Conservation (phyloP, 1,140 invertebrate genomes). For the Homarus americanus region DNA sequence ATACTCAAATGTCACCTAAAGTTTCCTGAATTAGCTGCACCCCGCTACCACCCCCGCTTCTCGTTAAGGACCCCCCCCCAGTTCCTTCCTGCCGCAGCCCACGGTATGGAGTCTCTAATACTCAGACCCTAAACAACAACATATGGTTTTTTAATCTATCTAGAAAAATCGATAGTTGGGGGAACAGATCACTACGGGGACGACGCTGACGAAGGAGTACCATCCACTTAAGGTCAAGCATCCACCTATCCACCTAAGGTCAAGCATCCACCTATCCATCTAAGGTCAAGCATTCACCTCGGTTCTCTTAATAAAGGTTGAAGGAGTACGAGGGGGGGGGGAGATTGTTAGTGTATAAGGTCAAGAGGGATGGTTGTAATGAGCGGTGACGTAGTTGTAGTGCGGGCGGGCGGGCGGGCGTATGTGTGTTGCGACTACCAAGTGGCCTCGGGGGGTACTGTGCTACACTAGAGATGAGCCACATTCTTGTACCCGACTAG, state of each 20-base stretch:
- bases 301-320: not conserved
- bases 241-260: too few species aligned
- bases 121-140: too few species aligned
- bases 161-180: too few species aligned
- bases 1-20: not conserved
- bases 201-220: too few species aligned
- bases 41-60: not conserved
- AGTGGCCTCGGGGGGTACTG: not conserved
- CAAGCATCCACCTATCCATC: too few species aligned
- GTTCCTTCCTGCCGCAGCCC: not conserved
- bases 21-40: not conserved
- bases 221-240: too few species aligned
- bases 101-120: too few species aligned
- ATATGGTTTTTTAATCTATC: too few species aligned
- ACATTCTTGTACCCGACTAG: not conserved
- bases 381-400: not conserved
- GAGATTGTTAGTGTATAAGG: not conserved
- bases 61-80: not conserved
- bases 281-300: too few species aligned
- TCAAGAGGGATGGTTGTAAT: not conserved
- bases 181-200: too few species aligned
- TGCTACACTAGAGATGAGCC: not conserved
- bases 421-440: not conserved
- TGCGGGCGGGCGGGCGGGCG: not conserved
- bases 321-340: not conserved